phyloP scores from a whole-genome alignment of 2,797 vertebrate genomes.

The Pristis pectinata region DNA sequence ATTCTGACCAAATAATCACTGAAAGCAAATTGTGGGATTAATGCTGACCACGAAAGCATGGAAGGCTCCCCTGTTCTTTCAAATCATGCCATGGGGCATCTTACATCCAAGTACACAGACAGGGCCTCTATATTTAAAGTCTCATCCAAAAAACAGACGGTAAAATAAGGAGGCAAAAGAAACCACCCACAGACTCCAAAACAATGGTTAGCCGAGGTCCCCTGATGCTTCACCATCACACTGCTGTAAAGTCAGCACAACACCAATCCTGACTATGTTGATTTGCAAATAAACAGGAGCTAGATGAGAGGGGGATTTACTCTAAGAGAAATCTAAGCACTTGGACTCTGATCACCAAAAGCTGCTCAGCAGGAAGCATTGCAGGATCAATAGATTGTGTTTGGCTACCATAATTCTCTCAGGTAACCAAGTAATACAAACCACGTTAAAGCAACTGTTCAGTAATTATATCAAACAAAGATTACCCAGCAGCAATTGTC shows the following conservation, averaged over 20 bases:
- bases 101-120: too few relatives aligned
- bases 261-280: neutral
- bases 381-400: neutral
- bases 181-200: neutral
- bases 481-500: neutral
- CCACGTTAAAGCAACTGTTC: neutral
- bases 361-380: neutral
- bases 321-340: neutral
- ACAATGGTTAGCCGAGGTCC: neutral
- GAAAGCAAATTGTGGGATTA: too few relatives aligned
- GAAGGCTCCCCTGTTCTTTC: too few relatives aligned
- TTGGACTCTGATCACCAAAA: neutral
- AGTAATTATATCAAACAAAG: neutral
- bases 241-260: neutral
- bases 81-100: too few relatives aligned
- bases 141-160: too few relatives aligned
- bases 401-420: neutral
- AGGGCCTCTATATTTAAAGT: too few relatives aligned
- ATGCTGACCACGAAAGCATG: too few relatives aligned
- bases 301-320: neutral
- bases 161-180: neutral
- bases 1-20: too few relatives aligned
- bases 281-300: conserved; percentile 14
- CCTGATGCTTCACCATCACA: neutral
- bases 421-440: too few relatives aligned